Conservation (phyloP, 2,888 invertebrate species). For the Sycophila texana region DNA sequence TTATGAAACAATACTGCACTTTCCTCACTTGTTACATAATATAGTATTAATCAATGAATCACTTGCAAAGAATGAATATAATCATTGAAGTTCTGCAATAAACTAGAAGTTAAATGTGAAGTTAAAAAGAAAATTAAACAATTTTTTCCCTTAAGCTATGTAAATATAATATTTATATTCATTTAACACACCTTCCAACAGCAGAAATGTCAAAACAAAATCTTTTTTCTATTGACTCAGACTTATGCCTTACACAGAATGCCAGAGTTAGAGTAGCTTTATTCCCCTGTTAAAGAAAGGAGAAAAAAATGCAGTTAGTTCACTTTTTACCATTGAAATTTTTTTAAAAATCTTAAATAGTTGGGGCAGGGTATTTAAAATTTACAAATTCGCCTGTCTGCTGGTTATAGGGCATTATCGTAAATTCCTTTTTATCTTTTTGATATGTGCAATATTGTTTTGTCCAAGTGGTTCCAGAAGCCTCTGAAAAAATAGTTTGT, state of each 20-base stretch:
- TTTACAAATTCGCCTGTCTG: conserved; percentile 92
- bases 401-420: conserved; percentile 96
- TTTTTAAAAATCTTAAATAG: conserved; percentile 24
- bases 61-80: neutral
- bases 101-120: neutral
- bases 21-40: too few species aligned
- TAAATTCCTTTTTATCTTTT: conserved; percentile 89
- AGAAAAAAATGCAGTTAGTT: conserved; percentile 45
- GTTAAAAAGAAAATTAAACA: neutral
- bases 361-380: conserved; percentile 59
- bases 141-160: too few species aligned
- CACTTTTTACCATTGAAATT: conserved; percentile 39
- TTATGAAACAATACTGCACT: too few species aligned
- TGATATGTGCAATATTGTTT: conserved; percentile 98
- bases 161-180: neutral
- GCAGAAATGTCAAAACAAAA: conserved; percentile 94
- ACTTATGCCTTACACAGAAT: conserved; percentile 86
- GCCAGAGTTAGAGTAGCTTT: conserved; percentile 83
- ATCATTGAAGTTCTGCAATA: too few species aligned
- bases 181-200: conserved; percentile 78
- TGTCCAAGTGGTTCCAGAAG: conserved; percentile 97
- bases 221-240: conserved; percentile 92
- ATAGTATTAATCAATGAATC: neutral
- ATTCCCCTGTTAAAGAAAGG: conserved; percentile 74
- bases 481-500: conserved; percentile 81